Evolutionary conservation across 2,113 vertebrate genomes (phyloP).

Genomic region (Thinocorus orbignyianus): DNA sequence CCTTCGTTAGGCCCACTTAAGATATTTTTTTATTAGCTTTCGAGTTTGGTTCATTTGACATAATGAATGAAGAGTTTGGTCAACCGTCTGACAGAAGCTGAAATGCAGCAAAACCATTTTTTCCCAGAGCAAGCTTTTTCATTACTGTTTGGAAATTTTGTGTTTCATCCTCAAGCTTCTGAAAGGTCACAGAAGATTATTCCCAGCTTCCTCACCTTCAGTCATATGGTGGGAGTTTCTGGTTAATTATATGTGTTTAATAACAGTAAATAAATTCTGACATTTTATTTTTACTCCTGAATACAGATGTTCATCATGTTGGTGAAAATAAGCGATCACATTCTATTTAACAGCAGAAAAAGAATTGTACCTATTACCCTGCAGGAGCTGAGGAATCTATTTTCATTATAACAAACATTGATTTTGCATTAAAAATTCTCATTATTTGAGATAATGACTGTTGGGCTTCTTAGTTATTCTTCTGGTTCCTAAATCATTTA

Average conservation of each 20-base stretch:
- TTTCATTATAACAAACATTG: constrained; percentile 84
- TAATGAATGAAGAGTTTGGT: background rate
- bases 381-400: constrained; percentile 78
- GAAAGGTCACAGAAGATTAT: constrained; percentile 48
- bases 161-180: background rate
- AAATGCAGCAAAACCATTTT: background rate
- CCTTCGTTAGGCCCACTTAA: background rate
- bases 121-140: background rate
- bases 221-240: constrained; percentile 42
- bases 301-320: constrained; percentile 64
- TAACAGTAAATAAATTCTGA: constrained; percentile 73
- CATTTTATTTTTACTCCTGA: constrained; percentile 73
- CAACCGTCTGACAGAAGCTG: background rate
- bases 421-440: constrained; percentile 84
- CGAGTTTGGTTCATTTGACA: background rate
- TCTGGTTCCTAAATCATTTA: constrained; percentile 81
- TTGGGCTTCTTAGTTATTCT: constrained; percentile 77
- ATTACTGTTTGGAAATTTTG: background rate
- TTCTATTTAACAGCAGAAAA: constrained; percentile 73
- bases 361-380: constrained; percentile 73
- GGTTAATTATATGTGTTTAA: constrained; percentile 60
- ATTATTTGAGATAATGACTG: constrained; percentile 84
- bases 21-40: background rate
- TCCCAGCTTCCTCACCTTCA: constrained; percentile 46
- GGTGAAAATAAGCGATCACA: constrained; percentile 69